These are phyloP conservation scores for Pseudomyrmex flavicornis DNA, from an alignment of 1,140 invertebrate species.

Conservation along the genomic window DNA sequence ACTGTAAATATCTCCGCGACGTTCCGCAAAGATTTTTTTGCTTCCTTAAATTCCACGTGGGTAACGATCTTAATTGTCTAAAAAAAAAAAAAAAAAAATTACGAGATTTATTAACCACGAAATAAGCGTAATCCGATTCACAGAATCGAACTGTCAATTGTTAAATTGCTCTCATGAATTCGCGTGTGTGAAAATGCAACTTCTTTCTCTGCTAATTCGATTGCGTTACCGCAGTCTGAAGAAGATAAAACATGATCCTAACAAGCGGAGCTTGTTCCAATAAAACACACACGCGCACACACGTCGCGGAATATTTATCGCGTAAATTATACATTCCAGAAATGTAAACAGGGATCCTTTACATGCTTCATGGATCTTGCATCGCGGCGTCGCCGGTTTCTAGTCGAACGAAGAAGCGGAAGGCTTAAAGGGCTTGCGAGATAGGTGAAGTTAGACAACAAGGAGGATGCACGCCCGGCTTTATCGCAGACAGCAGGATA, in stretches of 20 bases:
- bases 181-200: background rate
- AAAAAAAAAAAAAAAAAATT: background rate
- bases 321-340: conserved; percentile 53
- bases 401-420: conserved; percentile 67
- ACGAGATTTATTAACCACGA: background rate
- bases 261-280: background rate
- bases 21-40: background rate
- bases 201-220: background rate
- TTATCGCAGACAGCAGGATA: conserved; percentile 87
- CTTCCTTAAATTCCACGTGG: background rate
- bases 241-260: background rate
- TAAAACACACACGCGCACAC: background rate
- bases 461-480: conserved; percentile 79
- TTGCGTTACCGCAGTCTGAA: background rate
- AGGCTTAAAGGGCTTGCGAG: conserved; percentile 76
- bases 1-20: background rate
- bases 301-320: conserved; percentile 30
- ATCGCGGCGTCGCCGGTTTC: background rate
- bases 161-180: background rate
- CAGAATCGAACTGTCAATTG: background rate
- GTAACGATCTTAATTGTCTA: too few species aligned
- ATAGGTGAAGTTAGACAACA: conserved; percentile 79
- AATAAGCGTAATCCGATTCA: background rate
- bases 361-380: conserved; percentile 29
- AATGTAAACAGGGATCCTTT: conserved; percentile 53